Evolutionary conservation across 1,140 invertebrate species (phyloP).

Genomic region (Mercenaria mercenaria): DNA sequence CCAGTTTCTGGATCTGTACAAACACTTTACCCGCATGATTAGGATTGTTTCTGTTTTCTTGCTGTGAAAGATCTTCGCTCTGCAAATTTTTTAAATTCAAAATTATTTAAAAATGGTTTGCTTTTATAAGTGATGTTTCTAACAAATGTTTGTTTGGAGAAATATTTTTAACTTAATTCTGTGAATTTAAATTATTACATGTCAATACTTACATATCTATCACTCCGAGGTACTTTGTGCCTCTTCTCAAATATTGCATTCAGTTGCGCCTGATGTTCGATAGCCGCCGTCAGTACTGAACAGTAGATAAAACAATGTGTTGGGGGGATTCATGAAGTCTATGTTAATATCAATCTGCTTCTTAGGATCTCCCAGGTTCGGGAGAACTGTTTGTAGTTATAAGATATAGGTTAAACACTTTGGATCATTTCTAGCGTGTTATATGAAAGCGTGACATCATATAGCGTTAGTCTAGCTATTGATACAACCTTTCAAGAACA

Average conservation of each 20-base stretch:
- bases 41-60: neutral
- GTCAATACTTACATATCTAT: conserved; percentile 42
- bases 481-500: too few relatives aligned
- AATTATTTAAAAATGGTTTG: too few relatives aligned
- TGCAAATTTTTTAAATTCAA: neutral
- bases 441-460: neutral
- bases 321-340: neutral
- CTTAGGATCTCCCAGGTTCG: too few relatives aligned
- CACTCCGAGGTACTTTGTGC: conserved; percentile 1
- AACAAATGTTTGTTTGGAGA: too few relatives aligned
- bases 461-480: too few relatives aligned
- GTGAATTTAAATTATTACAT: too few relatives aligned
- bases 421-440: too few relatives aligned
- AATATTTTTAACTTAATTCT: too few relatives aligned
- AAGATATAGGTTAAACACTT: too few relatives aligned
- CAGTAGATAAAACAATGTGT: neutral
- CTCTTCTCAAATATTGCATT: conserved; percentile 55
- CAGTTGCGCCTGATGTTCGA: conserved; percentile 44
- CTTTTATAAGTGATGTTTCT: too few relatives aligned
- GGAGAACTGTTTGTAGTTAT: neutral
- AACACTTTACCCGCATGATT: conserved; percentile 68
- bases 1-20: conserved; percentile 81
- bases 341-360: neutral
- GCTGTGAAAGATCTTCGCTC: neutral
- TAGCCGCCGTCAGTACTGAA: conserved; percentile 12